Conservation (phyloP, 2,888 invertebrate species). For the Orthosia cruda region DNA sequence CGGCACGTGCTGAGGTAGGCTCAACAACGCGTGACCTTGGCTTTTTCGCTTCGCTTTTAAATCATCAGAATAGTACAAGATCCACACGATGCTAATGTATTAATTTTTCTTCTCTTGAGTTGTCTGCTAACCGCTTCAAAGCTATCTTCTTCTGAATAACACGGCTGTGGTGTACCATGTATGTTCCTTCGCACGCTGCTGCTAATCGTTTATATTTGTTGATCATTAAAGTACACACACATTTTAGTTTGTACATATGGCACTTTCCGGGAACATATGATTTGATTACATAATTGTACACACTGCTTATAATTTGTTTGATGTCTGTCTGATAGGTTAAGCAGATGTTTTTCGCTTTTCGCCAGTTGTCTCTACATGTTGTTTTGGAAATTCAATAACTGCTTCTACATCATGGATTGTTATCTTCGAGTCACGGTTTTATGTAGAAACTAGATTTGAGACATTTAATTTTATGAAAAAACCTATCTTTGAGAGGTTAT, state of each 20-base stretch:
- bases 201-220: constrained; percentile 62
- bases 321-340: constrained; percentile 17
- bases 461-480: background rate
- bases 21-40: constrained; percentile 78
- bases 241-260: constrained; percentile 43
- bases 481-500: no score
- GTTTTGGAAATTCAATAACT: background rate
- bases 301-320: constrained; percentile 16
- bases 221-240: constrained; percentile 47
- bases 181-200: constrained; percentile 57
- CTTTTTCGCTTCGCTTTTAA: constrained; percentile 75
- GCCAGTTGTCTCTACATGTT: background rate
- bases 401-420: background rate
- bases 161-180: constrained; percentile 49
- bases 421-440: background rate
- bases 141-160: constrained; percentile 63
- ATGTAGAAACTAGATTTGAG: background rate
- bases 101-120: constrained; percentile 48
- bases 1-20: constrained; percentile 87
- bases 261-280: constrained; percentile 26
- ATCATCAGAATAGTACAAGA: constrained; percentile 67
- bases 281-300: constrained; percentile 47
- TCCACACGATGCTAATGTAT: constrained; percentile 61
- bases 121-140: constrained; percentile 55
- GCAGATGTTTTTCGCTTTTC: constrained; percentile 5